Evolutionary conservation across 92 coral and sea anemone genomes (phyloP), one percentile per base, ranked within the genome.

Genomic region (Epizoanthus scotinus): DNA sequence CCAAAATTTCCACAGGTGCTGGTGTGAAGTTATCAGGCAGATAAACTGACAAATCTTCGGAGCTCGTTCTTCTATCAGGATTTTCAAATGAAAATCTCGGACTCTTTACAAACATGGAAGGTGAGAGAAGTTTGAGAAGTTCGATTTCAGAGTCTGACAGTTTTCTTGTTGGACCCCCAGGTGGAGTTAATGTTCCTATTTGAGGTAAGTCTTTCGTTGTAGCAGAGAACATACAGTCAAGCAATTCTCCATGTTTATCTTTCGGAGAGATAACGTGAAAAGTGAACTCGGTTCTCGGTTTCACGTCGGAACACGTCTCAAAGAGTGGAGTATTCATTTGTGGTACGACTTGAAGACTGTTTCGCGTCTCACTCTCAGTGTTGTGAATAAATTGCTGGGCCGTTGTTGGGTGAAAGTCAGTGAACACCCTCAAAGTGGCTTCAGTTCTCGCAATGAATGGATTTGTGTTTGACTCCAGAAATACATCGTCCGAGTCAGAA

Each of bases 1-100:
- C 91, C 27, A 88, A 64, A 22, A 74, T 50, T 50, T 88, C 91
- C 55, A 88, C 81, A 20, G 91, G 82, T 7, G 85, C 88, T 0
- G 91, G 91, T 0, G 91, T 88, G 44, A 88, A 84, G 29, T 88
- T 84, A 49, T 88, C 91, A 10, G 91, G 91, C 26, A 88, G 83
- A 62, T 88, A 88, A 52, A 88, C 78, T 56, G 91, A 88, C 55
- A 88, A 79, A 50, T 88, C 91, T 56, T 88, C 91, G 67, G 91
- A 84, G 21, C 85, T 78, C 42, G 79, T 84, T 55, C 87, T 75
- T 10, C 54, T 40, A 44, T 59, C 81, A 19, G 56, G 54, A 18
- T 34, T 14, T 20, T 12, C 78, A 53, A 71, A 71, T 24, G 67
- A 59, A 75, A 58, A 58, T 55, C 24, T 75, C 1, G 81, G 81